Base-by-base conservation (phyloP, 2,113 vertebrate species). In the Leucopsar rothschildi region DNA sequence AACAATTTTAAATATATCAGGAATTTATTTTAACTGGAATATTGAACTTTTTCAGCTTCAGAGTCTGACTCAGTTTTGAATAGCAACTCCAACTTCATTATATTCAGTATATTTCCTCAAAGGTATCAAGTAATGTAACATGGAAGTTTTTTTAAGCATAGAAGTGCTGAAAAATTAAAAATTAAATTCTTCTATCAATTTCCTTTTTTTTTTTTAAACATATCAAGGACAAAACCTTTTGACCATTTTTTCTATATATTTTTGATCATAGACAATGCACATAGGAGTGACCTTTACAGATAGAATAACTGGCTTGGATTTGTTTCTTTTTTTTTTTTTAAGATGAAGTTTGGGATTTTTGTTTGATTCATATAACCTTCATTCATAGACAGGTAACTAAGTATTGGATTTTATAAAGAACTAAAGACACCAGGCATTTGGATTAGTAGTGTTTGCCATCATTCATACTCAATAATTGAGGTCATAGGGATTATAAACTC, bases 391-490 rank as follows among this genome's bases (percentile, higher is more conserved):
- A 94, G 88, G 95, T 97, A 96, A 94, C 64, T 84, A 88, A 93
- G 86, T 93, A 97, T 91, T 97, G 88, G 55, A 95, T 96, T 97
- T 97, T 95, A 52, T 76, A 88, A 47, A 86, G 77, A 96, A 96
- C 96, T 97, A 96, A 96, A 97, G 76, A 93, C 33, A 94, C 24
- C 23, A 92, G 65, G 25, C 10, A 21, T 90, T 94, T 96, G 95
- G 82, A 97, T 97, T 96, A 97, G 78, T 61, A 96, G 29, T 97
- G 78, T 97, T 98, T 98, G 92, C 95, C 82, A 93, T 96, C 90
- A 96, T 96, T 97, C 93, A 88, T 94, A 83, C 95, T 97, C 91
- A 81, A 95, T 97, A 98, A 98, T 97, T 98, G 97, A 98, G 96
- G 95, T 97, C 94, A 93, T 19, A 91, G 63, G 88, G 82, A 83